Evolutionary conservation across 2,113 vertebrate species (phyloP), one percentile per base, ranked within the genome.

Genomic region (Aptenodytes patagonicus): DNA sequence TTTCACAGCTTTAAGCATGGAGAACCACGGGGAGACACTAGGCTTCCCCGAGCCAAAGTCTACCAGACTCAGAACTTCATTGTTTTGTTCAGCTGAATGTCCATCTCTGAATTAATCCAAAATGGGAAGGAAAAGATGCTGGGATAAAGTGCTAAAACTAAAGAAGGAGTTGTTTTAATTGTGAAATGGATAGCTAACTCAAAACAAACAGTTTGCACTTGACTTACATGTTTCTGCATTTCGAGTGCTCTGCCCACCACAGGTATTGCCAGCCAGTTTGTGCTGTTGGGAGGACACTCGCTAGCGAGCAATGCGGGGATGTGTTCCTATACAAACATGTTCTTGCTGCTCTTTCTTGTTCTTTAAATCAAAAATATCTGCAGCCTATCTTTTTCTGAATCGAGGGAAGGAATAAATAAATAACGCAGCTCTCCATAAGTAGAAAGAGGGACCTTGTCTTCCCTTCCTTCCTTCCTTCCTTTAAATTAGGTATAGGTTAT

Each of bases 241-340:
- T 77, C 0, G 2, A 76, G 16, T 31, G 46, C 26, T 38, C 24
- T 83, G 60, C 47, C 16, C n/a, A 47, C 26, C 10, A 5, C 52
- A 21, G 40, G 60, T 32, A 10, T 15, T 61, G 54, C n/a, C 49
- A 16, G 26, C 22, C 42, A 49, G 42, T 29, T 19, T 51, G 32
- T 16, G 20, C 36, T 55, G 9, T 4, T n/a, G 40, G 25, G 42
- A 68, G 46, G 40, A 34, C 32, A 25, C 16, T 51, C 36, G 7
- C 49, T 17, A 31, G 15, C 0, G 1, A 72, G 54, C 52, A 68
- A 17, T 0, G 0, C 2, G 42, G 16, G 16, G 8, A 25, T 2
- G 31, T 18, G 15, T 8, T 65, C 46, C 52, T 31, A 15, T 24
- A 44, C 58, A 60, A 69, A 54, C 62, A 12, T 5, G 9, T 9